A percentile compares a stretch with the other conserved stretches of the same genome.
Conservation (phyloP, 2,113 vertebrate genomes). For the Peucedramus taeniatus region DNA sequence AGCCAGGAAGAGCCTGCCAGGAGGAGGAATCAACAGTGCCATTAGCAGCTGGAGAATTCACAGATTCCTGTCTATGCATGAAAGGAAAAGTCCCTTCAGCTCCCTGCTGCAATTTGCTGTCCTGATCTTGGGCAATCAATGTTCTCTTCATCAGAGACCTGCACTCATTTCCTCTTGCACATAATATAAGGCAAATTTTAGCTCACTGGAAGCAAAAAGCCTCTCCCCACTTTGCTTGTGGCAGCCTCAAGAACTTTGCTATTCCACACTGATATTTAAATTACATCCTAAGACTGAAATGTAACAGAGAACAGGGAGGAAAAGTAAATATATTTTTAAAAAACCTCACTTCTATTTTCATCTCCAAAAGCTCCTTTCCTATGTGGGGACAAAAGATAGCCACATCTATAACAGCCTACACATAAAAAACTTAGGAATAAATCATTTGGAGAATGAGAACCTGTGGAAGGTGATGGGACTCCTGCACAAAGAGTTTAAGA, state of each 20-base stretch:
- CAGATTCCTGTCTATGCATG: not conserved
- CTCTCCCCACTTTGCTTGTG: not conserved
- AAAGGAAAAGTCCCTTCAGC: not conserved
- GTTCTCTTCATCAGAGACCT: not conserved
- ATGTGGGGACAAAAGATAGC: not conserved
- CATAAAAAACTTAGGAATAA: not conserved
- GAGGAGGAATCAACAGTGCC: not conserved
- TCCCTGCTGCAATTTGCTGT: not conserved
- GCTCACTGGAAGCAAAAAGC: not conserved
- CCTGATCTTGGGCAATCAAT: not conserved
- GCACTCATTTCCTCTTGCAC: not conserved
- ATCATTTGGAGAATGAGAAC: not conserved
- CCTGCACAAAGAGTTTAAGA: not conserved
- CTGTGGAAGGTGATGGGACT: not conserved
- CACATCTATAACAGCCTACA: not conserved
- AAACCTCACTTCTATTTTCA: not conserved
- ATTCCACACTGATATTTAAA: not conserved
- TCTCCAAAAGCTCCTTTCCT: not conserved
- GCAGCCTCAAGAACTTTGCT: not conserved
- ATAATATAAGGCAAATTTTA: not conserved
- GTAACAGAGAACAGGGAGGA: not conserved
- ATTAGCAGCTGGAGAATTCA: not conserved
- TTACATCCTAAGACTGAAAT: not conserved
- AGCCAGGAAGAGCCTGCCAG: slow-evolving; percentile 88
- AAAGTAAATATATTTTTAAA: not conserved